Base-by-base conservation (phyloP, 2,797 vertebrate genomes). In the Corythornis leucogaster region DNA sequence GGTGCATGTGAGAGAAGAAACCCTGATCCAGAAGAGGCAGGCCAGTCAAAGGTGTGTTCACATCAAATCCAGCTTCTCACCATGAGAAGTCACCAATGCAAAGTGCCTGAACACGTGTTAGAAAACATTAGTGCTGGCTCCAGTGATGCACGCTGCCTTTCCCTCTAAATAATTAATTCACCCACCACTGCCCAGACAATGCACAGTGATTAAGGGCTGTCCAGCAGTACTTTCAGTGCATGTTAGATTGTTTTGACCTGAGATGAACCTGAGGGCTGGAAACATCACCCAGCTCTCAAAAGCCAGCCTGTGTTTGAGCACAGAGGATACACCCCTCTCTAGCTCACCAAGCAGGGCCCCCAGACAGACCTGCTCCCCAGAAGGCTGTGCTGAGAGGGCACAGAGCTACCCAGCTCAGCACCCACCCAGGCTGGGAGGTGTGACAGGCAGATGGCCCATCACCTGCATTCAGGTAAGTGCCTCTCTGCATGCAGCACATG, bases 231-330 rank as follows among this genome's bases (percentile, higher is more conserved):
- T 85, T 88, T 67, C 24, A 89, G 75, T 15, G 12, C 59, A 67
- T 35, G 82, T 92, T 87, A 79, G 86, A 95, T 84, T 97, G 94
- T 89, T 92, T 75, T 95, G 95, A 92, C 95, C 96, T 25, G 67
- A 91, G 50, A 31, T 93, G 92, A 97, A 95, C 96, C 73, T 6
- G 0, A 58, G 61, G 33, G 59, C 84, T 94, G 69, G 61, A 93
- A 95, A 73, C 68, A 87, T 22, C 85, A 86, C 31, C 57, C 59
- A 43, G 84, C 74, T 93, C 75, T 82, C 84, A 90, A 95, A 92
- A 93, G 75, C 40, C 85, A 85, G 82, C 80, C 24, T 83, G 77
- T 69, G 61, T 74, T 91, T 91, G 93, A 87, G 79, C 25, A 63
- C 3, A 4, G 64, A 71, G 74, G 31, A 53, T 46, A 84, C 30